These are phyloP conservation scores for Hipparchia sbordonii DNA, from an alignment of 2,888 invertebrate genomes.

Conservation along the genomic window DNA sequence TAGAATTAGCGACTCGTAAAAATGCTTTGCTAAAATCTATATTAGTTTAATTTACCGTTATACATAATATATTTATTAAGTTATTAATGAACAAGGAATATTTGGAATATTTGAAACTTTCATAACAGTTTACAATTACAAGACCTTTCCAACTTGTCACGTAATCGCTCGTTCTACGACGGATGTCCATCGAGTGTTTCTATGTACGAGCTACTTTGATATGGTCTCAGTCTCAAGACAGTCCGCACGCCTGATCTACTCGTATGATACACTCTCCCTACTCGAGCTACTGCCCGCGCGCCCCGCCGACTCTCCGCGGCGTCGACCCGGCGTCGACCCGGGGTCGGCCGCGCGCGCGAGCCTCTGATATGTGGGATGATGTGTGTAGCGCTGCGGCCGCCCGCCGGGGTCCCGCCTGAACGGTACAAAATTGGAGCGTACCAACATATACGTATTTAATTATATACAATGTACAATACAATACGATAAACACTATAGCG, in stretches of 20 bases:
- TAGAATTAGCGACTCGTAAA: constrained; percentile 79
- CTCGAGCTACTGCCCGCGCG: constrained; percentile 76
- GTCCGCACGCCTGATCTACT: constrained; percentile 73
- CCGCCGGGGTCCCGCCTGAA: constrained; percentile 63
- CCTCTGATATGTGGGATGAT: constrained; percentile 81
- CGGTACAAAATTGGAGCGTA: constrained; percentile 73
- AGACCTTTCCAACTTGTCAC: constrained; percentile 49
- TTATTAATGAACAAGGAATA: constrained; percentile 71
- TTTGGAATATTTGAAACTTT: constrained; percentile 62
- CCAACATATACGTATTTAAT: constrained; percentile 71
- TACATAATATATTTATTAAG: constrained; percentile 58
- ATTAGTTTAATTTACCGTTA: constrained; percentile 65
- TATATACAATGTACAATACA: constrained; percentile 81
- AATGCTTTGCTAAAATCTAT: constrained; percentile 70
- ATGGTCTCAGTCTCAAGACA: constrained; percentile 83
- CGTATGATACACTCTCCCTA: constrained; percentile 75
- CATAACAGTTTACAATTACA: constrained; percentile 55
- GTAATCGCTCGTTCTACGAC: constrained; percentile 73
- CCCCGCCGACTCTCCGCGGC: constrained; percentile 57
- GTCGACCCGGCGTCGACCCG: constrained; percentile 17
- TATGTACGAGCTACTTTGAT: constrained; percentile 75
- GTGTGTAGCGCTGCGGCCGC: constrained; percentile 71
- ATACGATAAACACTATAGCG: constrained; percentile 71
- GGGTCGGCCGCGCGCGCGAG: constrained; percentile 69
- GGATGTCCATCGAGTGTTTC: constrained; percentile 64